A percentile compares a stretch with the other conserved stretches of the same genome.
Conservation (phyloP, 2,888 invertebrate species). For the Volucella inflata region DNA sequence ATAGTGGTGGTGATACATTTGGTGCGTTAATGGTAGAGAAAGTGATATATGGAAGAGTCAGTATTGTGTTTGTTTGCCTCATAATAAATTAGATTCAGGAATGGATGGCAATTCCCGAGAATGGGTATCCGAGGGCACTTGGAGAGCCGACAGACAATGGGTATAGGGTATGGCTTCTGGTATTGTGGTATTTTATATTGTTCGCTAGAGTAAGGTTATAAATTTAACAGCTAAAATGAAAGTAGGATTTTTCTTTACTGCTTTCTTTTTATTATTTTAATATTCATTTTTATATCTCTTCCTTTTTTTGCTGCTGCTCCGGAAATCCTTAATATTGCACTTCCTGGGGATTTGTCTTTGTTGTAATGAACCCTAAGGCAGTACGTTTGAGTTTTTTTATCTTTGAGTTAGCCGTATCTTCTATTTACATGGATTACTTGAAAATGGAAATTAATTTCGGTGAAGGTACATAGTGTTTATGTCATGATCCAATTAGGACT, state of each 20-base stretch:
- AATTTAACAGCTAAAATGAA: conserved; percentile 25
- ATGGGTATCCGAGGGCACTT: not conserved
- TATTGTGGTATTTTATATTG: conserved; percentile 20
- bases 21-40: conserved; percentile 35
- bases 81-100: conserved; percentile 57
- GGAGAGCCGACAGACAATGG: not conserved
- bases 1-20: not conserved
- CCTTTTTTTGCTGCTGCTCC: not conserved
- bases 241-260: conserved; percentile 22
- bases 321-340: conserved; percentile 15
- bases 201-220: conserved; percentile 38
- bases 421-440: no score
- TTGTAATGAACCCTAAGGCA: not conserved
- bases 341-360: not conserved
- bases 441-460: no score
- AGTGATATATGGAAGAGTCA: conserved; percentile 52
- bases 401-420: not conserved
- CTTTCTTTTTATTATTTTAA: conserved; percentile 33
- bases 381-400: conserved; percentile 3
- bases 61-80: conserved; percentile 55
- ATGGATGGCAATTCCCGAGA: conserved; percentile 30
- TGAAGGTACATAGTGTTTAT: no score
- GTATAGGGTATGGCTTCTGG: conserved; percentile 19
- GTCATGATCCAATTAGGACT: no score
- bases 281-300: conserved; percentile 12